Evolutionary conservation across 2,113 vertebrate genomes (phyloP), one percentile per base, ranked within the genome.

Genomic region (Campylomormyrus numenius): DNA sequence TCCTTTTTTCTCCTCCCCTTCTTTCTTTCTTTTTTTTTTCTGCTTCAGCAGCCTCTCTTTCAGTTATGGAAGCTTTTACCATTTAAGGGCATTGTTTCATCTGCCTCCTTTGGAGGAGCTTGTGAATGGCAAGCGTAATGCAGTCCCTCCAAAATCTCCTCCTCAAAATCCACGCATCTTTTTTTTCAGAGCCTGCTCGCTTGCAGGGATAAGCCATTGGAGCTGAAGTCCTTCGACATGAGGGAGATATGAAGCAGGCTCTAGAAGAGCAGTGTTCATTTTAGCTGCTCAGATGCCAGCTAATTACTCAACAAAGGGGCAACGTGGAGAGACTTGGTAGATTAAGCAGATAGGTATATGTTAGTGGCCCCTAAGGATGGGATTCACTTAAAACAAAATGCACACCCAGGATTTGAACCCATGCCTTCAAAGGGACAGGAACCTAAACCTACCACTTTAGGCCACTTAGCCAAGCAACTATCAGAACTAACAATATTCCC

Each of bases 21-120:
- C 93, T 92, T 94, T 93, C 91, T 94, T 93, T 94, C 94, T 94
- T 92, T 93, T 92, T 94, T 93, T 92, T 90, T 92, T 27, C 13
- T 93, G 95, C 21, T 95, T 93, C 96, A 96, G 96, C 97, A 97
- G 96, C 97, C 97, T 97, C 97, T 96, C 96, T 96, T 96, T 96
- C 97, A 98, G 98, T 99, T 97, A 96, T 97, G 97, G 98, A 98
- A 99, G 98, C 98, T 99, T 98, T 99, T 98, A 99, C 98, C 98
- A 99, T 99, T 99, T 99, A 99, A 99, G 98, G 98, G 97, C 97
- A 99, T 98, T 96, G 96, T 96, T 98, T 96, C 96, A 97, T 96
- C 95, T 39, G 39, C 11, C 56, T 88, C 21, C 42, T 88, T 42
- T 39, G 42, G 31, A 93, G 85, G 27, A 49, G 5, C 50, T 87